Percentiles rank a stretch among this genome's conserved stretches.
Evolutionary conservation across 2,113 vertebrate species (phyloP).

Genomic region (Aldabrachelys gigantea): DNA sequence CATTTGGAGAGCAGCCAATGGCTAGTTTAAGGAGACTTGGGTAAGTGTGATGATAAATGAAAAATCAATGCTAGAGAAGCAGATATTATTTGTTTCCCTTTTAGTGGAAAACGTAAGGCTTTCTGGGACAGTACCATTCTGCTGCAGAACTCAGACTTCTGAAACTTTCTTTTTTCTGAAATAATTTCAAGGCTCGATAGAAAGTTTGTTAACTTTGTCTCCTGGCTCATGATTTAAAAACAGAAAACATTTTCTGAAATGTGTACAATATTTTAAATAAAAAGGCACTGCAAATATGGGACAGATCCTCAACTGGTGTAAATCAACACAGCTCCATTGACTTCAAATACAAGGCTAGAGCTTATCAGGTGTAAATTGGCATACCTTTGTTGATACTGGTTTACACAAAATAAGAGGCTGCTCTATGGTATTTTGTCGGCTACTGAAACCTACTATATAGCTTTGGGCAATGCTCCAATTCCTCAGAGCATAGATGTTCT

Average conservation of each 20-base stretch:
- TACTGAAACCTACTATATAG: not conserved
- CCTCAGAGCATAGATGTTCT: not conserved
- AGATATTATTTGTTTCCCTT: not conserved
- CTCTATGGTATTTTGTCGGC: not conserved
- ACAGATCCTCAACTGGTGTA: not conserved
- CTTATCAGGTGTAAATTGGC: conserved; percentile 19
- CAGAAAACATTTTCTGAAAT: not conserved
- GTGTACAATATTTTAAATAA: not conserved
- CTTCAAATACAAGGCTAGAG: not conserved
- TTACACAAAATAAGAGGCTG: not conserved
- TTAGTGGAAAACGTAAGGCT: not conserved
- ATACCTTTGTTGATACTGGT: not conserved
- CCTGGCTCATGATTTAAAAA: not conserved
- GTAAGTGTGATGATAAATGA: conserved; percentile 24
- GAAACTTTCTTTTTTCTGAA: conserved; percentile 27
- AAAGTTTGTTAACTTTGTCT: conserved; percentile 31
- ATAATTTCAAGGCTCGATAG: conserved; percentile 39
- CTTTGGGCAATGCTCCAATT: not conserved
- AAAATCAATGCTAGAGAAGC: conserved; percentile 41
- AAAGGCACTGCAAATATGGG: not conserved
- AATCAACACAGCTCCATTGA: conserved; percentile 16
- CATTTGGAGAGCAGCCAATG: conserved; percentile 21
- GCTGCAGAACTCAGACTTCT: not conserved
- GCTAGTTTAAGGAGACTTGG: conserved; percentile 1
- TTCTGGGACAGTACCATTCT: conserved; percentile 20